phyloP scores from a whole-genome alignment of 2,888 invertebrate genomes.

The Salticus scenicus region DNA sequence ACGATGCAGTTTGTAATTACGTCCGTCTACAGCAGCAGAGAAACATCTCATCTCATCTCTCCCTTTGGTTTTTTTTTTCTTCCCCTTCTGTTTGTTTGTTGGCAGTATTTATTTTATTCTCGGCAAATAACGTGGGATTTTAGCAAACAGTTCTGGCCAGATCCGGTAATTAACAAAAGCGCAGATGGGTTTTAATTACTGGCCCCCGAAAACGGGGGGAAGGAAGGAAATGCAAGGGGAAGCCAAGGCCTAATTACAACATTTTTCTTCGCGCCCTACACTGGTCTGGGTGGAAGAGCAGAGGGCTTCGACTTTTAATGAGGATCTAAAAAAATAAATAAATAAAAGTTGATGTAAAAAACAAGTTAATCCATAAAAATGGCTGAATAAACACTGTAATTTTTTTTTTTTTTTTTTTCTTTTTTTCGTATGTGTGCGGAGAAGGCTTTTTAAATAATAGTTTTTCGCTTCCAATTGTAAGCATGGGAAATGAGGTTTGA shows the following conservation, averaged over 20 bases:
- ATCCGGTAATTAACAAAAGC: conserved; percentile 61
- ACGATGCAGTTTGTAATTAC: conserved; percentile 61
- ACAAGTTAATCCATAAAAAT: conserved; percentile 41
- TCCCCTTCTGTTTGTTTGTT: conserved; percentile 15
- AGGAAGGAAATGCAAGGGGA: conserved; percentile 11
- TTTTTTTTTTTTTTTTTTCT: neutral
- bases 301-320: conserved; percentile 58
- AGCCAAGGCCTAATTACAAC: conserved; percentile 58
- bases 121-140: conserved; percentile 62
- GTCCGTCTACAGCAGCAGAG: conserved; percentile 23
- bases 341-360: neutral
- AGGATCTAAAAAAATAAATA: conserved; percentile 11
- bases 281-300: conserved; percentile 8
- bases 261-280: conserved; percentile 56
- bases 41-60: conserved; percentile 58
- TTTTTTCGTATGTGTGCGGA: no score
- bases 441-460: conserved; percentile 28
- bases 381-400: conserved; percentile 29
- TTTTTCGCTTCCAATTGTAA: neutral
- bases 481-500: neutral
- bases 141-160: conserved; percentile 56
- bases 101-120: conserved; percentile 47
- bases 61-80: conserved; percentile 10
- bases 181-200: conserved; percentile 69
- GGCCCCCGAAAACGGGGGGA: conserved; percentile 23